Evolutionary conservation across 2,113 vertebrate species (phyloP).

Genomic region (Motacilla tschutschensis): DNA sequence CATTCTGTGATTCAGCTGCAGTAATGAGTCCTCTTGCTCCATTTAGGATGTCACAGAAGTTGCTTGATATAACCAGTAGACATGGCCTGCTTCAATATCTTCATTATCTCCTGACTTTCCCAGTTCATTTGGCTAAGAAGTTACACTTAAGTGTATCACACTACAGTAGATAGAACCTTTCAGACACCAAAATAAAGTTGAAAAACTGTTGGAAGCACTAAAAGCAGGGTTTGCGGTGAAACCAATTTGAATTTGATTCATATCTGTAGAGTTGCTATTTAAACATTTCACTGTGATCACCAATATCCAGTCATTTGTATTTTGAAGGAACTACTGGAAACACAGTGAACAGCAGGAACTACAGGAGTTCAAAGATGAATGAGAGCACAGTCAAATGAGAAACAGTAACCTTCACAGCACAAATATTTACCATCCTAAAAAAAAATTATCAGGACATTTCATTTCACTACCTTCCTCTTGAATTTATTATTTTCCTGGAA

Average conservation of each 20-base stretch:
- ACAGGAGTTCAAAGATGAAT: neutral
- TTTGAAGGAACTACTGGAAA: slow-evolving; percentile 3
- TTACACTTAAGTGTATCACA: neutral
- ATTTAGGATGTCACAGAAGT: neutral
- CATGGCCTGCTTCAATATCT: neutral
- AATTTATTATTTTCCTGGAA: neutral
- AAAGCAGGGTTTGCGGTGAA: neutral
- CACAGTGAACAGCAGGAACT: neutral
- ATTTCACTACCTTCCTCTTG: neutral
- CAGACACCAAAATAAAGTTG: neutral
- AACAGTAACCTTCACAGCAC: neutral
- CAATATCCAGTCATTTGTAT: neutral
- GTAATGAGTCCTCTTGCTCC: neutral
- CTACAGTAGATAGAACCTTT: neutral
- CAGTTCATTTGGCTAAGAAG: neutral
- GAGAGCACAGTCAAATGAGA: neutral
- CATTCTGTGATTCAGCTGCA: neutral
- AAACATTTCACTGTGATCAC: neutral
- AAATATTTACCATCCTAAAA: neutral
- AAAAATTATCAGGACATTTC: neutral
- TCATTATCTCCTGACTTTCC: neutral
- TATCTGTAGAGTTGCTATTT: neutral
- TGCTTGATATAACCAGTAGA: neutral
- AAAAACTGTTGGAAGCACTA: neutral
- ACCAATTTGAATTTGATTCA: neutral